These are phyloP conservation scores for Crotalus viridis DNA, from an alignment of 2,113 vertebrate genomes.

Conservation along the genomic window DNA sequence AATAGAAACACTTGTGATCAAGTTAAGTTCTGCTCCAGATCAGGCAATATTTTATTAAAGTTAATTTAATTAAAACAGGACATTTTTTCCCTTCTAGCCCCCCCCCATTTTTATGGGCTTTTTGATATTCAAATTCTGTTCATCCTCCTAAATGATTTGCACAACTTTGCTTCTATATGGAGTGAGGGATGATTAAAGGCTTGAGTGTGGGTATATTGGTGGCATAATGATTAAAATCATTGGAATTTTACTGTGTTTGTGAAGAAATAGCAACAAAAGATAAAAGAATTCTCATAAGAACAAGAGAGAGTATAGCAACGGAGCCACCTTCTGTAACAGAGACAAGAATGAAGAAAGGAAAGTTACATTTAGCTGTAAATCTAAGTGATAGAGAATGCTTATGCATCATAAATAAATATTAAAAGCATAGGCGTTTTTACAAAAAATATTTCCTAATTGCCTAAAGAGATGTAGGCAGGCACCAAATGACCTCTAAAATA, in stretches of 20 bases:
- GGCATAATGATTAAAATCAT: background rate
- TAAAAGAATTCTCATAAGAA: background rate
- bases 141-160: background rate
- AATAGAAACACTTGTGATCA: background rate
- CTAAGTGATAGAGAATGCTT: background rate
- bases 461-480: background rate
- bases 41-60: slow-evolving; percentile 37
- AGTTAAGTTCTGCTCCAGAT: slow-evolving; percentile 19
- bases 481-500: background rate
- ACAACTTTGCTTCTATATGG: background rate
- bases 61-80: slow-evolving; percentile 1
- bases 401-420: background rate
- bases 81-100: background rate
- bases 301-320: background rate
- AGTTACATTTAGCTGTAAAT: background rate
- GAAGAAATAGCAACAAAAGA: background rate
- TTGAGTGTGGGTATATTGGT: background rate
- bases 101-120: background rate
- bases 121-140: background rate
- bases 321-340: background rate
- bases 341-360: background rate
- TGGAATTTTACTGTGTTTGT: background rate
- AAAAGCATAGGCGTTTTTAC: background rate
- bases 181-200: background rate
- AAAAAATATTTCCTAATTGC: background rate